A percentile compares a stretch with the other conserved stretches of the same genome.
These are phyloP conservation scores for Bolborhynchus lineola DNA, from an alignment of 2,113 vertebrate genomes.

Conservation along the genomic window DNA sequence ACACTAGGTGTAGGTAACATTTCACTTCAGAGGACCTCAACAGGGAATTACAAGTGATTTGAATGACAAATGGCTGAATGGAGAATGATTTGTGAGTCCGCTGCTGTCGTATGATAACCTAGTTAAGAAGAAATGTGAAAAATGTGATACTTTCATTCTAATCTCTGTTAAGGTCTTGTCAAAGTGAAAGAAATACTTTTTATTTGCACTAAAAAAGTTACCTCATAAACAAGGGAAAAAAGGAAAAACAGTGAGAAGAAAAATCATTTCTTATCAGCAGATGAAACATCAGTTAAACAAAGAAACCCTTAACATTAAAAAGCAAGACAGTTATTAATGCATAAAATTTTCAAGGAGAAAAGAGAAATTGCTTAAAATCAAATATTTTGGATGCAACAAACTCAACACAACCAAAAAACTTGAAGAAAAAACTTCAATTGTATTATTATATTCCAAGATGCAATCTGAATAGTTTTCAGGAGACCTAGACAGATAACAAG, in stretches of 20 bases:
- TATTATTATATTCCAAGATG: not conserved
- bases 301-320: not conserved
- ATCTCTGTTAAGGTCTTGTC: not conserved
- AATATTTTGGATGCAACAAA: not conserved
- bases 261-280: not conserved
- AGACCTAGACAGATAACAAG: not conserved
- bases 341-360: not conserved
- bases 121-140: not conserved
- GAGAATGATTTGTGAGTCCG: not conserved
- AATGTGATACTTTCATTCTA: not conserved
- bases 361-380: not conserved
- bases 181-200: not conserved
- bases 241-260: not conserved
- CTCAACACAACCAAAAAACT: not conserved
- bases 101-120: not conserved
- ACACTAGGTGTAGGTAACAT: not conserved
- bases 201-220: accelerated
- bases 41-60: not conserved
- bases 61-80: not conserved
- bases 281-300: not conserved
- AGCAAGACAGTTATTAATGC: not conserved
- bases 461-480: not conserved
- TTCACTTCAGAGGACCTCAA: not conserved
- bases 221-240: not conserved
- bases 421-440: not conserved